Percentiles rank a stretch among this genome's conserved stretches.
Conservation (phyloP, 1,140 invertebrate genomes). For the Leptinotarsa undecemlineata region DNA sequence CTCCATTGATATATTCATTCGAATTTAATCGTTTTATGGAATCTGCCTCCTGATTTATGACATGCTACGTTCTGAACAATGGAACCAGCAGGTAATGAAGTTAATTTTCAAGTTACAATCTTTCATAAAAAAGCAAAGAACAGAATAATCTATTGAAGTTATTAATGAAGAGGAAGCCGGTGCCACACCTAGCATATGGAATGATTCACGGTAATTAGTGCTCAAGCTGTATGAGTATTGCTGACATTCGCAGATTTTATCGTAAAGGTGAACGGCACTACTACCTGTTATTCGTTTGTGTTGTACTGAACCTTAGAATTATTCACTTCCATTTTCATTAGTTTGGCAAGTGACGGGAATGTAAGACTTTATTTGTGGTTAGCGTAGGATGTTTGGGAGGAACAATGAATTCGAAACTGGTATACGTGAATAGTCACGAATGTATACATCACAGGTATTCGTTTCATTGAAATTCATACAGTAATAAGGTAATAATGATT, state of each 20-base stretch:
- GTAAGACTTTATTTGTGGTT: too few species aligned
- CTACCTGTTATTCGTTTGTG: conserved; percentile 33
- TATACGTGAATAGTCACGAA: too few species aligned
- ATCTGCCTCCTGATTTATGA: not conserved
- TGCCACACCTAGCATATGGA: conserved; percentile 38
- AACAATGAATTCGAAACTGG: too few species aligned
- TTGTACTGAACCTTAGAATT: not conserved
- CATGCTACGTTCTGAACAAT: not conserved
- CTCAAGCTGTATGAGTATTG: conserved; percentile 33
- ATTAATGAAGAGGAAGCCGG: conserved; percentile 33
- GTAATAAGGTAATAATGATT: too few species aligned
- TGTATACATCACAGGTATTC: too few species aligned
- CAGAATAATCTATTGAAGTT: conserved; percentile 17
- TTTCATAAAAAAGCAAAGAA: not conserved
- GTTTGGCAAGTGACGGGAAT: too few species aligned
- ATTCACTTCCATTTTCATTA: not conserved
- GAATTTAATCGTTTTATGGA: not conserved
- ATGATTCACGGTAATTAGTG: conserved; percentile 39
- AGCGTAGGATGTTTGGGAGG: too few species aligned
- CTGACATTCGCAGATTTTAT: conserved; percentile 38
- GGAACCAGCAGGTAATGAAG: conserved; percentile 7
- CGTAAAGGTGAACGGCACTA: conserved; percentile 33
- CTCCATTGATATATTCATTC: not conserved
- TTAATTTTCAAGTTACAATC: conserved; percentile 11
- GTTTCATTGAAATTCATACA: too few species aligned